Conservation (phyloP, 2,797 vertebrate genomes). For the Mallotus villosus region DNA sequence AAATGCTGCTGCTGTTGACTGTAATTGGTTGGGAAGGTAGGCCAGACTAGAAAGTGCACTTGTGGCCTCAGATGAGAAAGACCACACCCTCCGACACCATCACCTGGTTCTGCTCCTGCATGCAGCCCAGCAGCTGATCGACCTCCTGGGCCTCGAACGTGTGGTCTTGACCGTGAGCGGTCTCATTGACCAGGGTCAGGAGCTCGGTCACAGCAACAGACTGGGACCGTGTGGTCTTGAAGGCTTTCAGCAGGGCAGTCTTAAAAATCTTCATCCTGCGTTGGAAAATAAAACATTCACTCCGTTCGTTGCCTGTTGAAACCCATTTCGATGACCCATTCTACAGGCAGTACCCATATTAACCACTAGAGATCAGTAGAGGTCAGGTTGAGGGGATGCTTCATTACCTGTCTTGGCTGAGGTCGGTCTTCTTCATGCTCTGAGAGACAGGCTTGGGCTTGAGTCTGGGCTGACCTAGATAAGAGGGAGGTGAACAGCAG, state of each 20-base stretch:
- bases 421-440: slow-evolving; percentile 42
- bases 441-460: slow-evolving; percentile 39
- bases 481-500: not conserved
- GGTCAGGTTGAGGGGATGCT: not conserved
- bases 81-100: slow-evolving; percentile 71
- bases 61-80: slow-evolving; percentile 59
- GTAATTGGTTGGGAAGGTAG: not conserved
- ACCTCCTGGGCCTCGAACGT: slow-evolving; percentile 59
- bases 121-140: slow-evolving; percentile 53
- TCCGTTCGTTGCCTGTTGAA: not conserved
- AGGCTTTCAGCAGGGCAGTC: slow-evolving; percentile 59
- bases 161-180: slow-evolving; percentile 38
- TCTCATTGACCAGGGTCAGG: slow-evolving; percentile 54
- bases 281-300: not conserved
- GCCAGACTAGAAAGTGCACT: not conserved
- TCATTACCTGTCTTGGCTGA: slow-evolving; percentile 50
- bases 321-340: not conserved
- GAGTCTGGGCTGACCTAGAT: slow-evolving; percentile 50
- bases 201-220: slow-evolving; percentile 58
- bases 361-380: not conserved
- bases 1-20: not conserved
- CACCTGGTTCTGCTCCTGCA: slow-evolving; percentile 73
- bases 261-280: slow-evolving; percentile 65
- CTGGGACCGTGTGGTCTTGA: slow-evolving; percentile 62
- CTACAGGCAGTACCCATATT: not conserved